These are phyloP conservation scores for Zaprionus lachaisei DNA, from an alignment of 1,140 invertebrate genomes.

Conservation along the genomic window DNA sequence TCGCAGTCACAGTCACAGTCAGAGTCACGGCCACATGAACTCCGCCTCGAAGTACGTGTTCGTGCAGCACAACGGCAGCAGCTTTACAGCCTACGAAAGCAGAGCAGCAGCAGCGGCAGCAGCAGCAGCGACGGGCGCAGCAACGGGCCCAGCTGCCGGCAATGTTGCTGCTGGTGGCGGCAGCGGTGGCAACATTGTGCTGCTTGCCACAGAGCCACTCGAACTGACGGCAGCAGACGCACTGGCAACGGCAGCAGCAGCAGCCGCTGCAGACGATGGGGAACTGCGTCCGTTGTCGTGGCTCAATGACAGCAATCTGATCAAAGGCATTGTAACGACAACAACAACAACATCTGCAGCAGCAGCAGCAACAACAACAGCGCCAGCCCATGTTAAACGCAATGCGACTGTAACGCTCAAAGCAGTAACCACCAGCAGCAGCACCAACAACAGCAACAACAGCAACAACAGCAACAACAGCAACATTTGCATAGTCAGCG, in stretches of 20 bases:
- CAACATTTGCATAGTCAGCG: constrained; percentile 69
- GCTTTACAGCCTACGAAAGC: constrained; percentile 70
- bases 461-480: constrained; percentile 11
- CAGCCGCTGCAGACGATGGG: constrained; percentile 87
- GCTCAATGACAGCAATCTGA: constrained; percentile 95
- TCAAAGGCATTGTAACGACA: constrained; percentile 88
- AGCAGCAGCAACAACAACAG: constrained; percentile 8
- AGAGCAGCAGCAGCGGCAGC: constrained; percentile 32
- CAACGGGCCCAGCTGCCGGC: constrained; percentile 12
- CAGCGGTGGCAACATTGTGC: constrained; percentile 75
- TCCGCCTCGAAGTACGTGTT: constrained; percentile 79
- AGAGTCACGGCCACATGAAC: constrained; percentile 42
- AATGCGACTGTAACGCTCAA: constrained; percentile 43
- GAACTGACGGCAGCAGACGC: constrained; percentile 56
- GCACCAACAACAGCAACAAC: constrained; percentile 22
- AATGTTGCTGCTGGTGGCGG: constrained; percentile 2
- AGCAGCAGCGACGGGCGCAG: constrained; percentile 6
- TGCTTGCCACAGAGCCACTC: constrained; percentile 74
- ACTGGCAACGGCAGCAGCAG: constrained; percentile 56
- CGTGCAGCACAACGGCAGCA: constrained; percentile 70
- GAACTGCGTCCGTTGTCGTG: constrained; percentile 95
- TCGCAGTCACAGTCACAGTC: constrained; percentile 16
- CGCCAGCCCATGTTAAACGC: constrained; percentile 42
- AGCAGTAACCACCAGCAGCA: constrained; percentile 33
- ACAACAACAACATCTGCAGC: constrained; percentile 30